These are phyloP conservation scores for Drosophila ohnishii DNA, from an alignment of 1,140 invertebrate species.

Conservation along the genomic window DNA sequence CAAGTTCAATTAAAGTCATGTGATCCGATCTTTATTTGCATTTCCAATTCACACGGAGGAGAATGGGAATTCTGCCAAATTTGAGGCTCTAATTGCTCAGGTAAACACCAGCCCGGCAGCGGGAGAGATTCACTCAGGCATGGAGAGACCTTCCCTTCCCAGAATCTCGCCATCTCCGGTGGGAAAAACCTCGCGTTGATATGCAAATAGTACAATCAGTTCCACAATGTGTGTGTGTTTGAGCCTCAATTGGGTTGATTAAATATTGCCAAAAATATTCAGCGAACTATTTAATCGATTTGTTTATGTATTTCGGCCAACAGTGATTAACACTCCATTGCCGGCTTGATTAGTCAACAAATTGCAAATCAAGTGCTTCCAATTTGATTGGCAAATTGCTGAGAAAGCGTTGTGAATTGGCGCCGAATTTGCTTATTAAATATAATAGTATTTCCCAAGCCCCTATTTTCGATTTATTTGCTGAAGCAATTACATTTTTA, in stretches of 20 bases:
- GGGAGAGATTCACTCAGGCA: slow-evolving; percentile 39
- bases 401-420: slow-evolving; percentile 9
- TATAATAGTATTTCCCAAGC: background rate
- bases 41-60: slow-evolving; percentile 66
- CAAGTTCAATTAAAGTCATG: slow-evolving; percentile 79
- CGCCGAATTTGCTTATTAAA: background rate
- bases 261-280: slow-evolving; percentile 53
- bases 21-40: slow-evolving; percentile 73
- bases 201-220: slow-evolving; percentile 35
- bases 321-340: slow-evolving; percentile 25
- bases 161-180: slow-evolving; percentile 17
- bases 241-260: slow-evolving; percentile 57
- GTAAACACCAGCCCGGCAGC: slow-evolving; percentile 28
- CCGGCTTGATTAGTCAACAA: slow-evolving; percentile 17
- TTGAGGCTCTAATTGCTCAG: slow-evolving; percentile 66
- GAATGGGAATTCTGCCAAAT: slow-evolving; percentile 30
- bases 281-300: slow-evolving; percentile 19
- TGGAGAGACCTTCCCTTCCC: slow-evolving; percentile 35
- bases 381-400: slow-evolving; percentile 9
- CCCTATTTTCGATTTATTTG: background rate
- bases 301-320: slow-evolving; percentile 10
- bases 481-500: background rate
- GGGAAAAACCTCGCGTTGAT: slow-evolving; percentile 19
- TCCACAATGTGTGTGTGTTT: background rate
- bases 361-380: slow-evolving; percentile 16